These are phyloP conservation scores for Mustelus asterias DNA, from an alignment of 2,113 vertebrate species.

Conservation along the genomic window DNA sequence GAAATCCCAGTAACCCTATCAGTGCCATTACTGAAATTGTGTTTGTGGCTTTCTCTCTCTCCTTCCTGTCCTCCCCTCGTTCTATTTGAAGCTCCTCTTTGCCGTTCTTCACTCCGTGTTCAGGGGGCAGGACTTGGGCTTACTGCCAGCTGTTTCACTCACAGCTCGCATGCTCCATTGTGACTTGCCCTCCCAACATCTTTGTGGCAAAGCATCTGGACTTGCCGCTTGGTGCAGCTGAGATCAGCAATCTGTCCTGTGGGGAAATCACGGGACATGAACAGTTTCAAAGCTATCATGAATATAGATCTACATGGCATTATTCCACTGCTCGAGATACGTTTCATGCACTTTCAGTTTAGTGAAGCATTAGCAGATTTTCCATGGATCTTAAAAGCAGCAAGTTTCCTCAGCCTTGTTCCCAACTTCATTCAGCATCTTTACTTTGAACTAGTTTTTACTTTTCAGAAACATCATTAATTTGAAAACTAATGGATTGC, in stretches of 20 bases:
- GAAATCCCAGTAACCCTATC: background rate
- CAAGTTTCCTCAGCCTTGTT: background rate
- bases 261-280: background rate
- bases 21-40: background rate
- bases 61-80: background rate
- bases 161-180: background rate
- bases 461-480: background rate
- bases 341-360: constrained; percentile 5
- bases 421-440: background rate
- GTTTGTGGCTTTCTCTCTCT: background rate
- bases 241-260: background rate
- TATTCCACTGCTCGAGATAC: background rate
- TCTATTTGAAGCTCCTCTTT: background rate
- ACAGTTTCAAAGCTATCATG: background rate
- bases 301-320: background rate
- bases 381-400: background rate
- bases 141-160: background rate
- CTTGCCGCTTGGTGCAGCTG: background rate
- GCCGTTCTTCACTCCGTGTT: background rate
- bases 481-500: background rate
- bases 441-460: background rate
- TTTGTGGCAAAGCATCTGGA: constrained; percentile 19
- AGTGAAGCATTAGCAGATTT: background rate
- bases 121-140: background rate
- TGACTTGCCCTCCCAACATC: background rate